Conservation (phyloP, 2,888 invertebrate genomes). For the Deilephila porcellus region DNA sequence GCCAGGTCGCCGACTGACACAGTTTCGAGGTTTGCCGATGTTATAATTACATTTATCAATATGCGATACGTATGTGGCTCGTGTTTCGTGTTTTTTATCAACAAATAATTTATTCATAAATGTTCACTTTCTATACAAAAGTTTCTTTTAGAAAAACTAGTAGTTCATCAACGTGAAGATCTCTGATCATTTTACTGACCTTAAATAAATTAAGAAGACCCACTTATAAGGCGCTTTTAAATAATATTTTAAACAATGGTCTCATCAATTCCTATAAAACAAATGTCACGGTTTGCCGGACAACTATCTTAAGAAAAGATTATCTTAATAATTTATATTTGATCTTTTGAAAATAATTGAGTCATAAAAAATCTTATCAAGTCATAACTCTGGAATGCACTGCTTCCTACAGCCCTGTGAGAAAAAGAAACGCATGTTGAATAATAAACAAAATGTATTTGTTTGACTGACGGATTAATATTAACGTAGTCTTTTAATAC, state of each 20-base stretch:
- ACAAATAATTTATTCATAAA: slow-evolving; percentile 40
- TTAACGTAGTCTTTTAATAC: neutral
- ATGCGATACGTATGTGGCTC: slow-evolving; percentile 40
- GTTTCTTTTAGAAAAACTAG: neutral
- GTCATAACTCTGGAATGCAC: slow-evolving; percentile 17
- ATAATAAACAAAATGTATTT: slow-evolving; percentile 8
- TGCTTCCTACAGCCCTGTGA: slow-evolving; percentile 18
- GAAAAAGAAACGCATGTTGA: slow-evolving; percentile 6
- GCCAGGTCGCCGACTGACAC: slow-evolving; percentile 69
- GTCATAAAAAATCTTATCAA: slow-evolving; percentile 18
- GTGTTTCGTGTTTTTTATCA: slow-evolving; percentile 34
- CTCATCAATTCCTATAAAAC: neutral
- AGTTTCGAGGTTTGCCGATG: slow-evolving; percentile 64
- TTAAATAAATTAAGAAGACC: neutral
- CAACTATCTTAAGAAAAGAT: neutral
- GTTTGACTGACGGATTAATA: neutral
- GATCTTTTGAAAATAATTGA: neutral
- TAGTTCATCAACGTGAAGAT: neutral
- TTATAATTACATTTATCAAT: slow-evolving; percentile 62
- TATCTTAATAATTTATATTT: neutral
- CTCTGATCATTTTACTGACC: neutral
- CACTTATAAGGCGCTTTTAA: neutral
- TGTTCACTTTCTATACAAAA: slow-evolving; percentile 45
- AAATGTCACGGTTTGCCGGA: neutral
- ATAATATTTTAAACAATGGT: neutral